Conservation (phyloP, 2,797 vertebrate species). For the Lerista edwardsae region DNA sequence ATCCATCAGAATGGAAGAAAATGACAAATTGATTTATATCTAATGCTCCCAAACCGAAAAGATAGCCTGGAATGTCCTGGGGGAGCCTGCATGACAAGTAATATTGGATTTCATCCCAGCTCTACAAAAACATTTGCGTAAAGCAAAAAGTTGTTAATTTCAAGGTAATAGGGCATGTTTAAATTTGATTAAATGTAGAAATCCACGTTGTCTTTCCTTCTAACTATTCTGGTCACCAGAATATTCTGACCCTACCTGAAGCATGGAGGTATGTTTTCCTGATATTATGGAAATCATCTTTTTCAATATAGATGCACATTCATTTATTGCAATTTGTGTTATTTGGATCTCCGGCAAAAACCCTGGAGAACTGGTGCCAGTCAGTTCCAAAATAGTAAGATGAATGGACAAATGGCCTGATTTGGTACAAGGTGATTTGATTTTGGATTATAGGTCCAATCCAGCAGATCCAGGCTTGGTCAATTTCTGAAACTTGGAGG, state of each 20-base stretch:
- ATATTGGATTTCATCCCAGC: slow-evolving; percentile 18
- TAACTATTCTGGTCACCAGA: not conserved
- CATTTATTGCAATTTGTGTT: not conserved
- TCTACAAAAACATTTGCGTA: slow-evolving; percentile 1
- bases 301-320: not conserved
- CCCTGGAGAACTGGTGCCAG: too few relatives aligned
- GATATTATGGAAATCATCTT: not conserved
- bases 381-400: too few relatives aligned
- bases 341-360: not conserved
- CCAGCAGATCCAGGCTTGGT: too few relatives aligned
- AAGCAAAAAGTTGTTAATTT: slow-evolving; percentile 12
- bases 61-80: not conserved
- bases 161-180: not conserved
- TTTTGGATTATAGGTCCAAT: too few relatives aligned
- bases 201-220: not conserved
- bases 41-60: slow-evolving; percentile 30
- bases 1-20: not conserved
- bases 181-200: not conserved
- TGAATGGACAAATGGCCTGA: too few relatives aligned
- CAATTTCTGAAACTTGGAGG: too few relatives aligned
- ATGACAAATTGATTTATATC: slow-evolving; percentile 2
- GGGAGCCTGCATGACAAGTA: slow-evolving; percentile 23
- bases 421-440: too few relatives aligned
- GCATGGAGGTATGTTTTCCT: not conserved
- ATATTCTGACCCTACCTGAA: not conserved